A percentile compares a stretch with the other conserved stretches of the same genome.
These are phyloP conservation scores for Porites cylindrica DNA, from an alignment of 92 coral and sea anemone species.

Conservation along the genomic window DNA sequence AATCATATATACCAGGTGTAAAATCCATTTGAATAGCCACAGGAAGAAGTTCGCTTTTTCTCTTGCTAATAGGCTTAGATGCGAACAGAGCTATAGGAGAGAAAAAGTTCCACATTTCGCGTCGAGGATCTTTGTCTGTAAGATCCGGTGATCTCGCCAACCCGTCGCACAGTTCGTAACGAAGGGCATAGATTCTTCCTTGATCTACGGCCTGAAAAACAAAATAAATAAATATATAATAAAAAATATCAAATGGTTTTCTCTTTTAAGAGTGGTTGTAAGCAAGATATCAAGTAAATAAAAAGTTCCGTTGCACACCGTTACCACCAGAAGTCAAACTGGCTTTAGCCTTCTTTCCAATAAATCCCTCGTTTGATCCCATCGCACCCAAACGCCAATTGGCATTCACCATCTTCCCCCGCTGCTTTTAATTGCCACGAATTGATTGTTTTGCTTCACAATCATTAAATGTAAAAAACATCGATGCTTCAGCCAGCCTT, in stretches of 20 bases:
- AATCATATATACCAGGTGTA: constrained; percentile 22
- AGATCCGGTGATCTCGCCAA: constrained; percentile 51
- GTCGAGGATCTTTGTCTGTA: constrained; percentile 51
- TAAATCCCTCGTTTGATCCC: too few relatives aligned
- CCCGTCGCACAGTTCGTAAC: constrained; percentile 64
- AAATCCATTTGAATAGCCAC: constrained; percentile 77
- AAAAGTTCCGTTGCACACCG: too few relatives aligned
- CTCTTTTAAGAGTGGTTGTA: too few relatives aligned
- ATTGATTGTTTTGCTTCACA: too few relatives aligned
- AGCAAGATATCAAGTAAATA: too few relatives aligned
- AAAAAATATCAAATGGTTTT: background rate
- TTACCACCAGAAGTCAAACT: too few relatives aligned
- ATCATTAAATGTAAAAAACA: too few relatives aligned
- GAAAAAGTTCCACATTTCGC: constrained; percentile 61
- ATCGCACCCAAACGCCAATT: too few relatives aligned
- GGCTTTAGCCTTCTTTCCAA: too few relatives aligned
- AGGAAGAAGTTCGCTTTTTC: constrained; percentile 53
- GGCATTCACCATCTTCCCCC: too few relatives aligned
- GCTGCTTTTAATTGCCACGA: too few relatives aligned
- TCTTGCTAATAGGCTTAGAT: background rate
- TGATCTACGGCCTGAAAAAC: constrained; percentile 51
- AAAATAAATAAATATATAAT: background rate
- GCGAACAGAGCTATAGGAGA: constrained; percentile 82
- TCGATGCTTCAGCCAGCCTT: too few relatives aligned
- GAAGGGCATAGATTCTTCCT: constrained; percentile 60